Conservation (phyloP, 2,888 invertebrate genomes). For the Digitonthophagus gazella region DNA sequence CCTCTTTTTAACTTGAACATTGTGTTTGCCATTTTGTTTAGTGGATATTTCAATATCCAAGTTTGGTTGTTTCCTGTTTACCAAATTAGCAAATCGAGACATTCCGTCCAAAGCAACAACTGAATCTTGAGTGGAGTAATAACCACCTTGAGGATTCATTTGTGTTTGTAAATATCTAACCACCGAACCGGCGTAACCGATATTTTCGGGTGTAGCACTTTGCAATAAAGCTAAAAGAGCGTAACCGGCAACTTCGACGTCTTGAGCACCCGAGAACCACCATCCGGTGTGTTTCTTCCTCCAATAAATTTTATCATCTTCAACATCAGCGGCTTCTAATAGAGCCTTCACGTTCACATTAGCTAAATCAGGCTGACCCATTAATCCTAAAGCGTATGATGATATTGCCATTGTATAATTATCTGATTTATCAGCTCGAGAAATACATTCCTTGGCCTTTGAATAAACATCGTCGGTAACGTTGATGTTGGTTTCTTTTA, state of each 20-base stretch:
- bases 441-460: slow-evolving; percentile 61
- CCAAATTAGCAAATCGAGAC: slow-evolving; percentile 55
- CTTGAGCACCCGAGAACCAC: slow-evolving; percentile 54
- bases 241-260: slow-evolving; percentile 69
- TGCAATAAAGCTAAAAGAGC: slow-evolving; percentile 60
- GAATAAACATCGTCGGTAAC: slow-evolving; percentile 54
- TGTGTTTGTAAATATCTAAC: slow-evolving; percentile 72
- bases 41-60: slow-evolving; percentile 50
- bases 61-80: slow-evolving; percentile 50
- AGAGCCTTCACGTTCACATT: slow-evolving; percentile 49
- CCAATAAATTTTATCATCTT: slow-evolving; percentile 41
- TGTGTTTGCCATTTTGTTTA: slow-evolving; percentile 48
- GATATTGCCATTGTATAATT: slow-evolving; percentile 56
- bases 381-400: slow-evolving; percentile 55
- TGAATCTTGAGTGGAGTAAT: slow-evolving; percentile 72
- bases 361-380: slow-evolving; percentile 51
- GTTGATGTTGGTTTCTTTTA: slow-evolving; percentile 59
- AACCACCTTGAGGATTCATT: slow-evolving; percentile 67
- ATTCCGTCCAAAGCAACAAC: slow-evolving; percentile 61
- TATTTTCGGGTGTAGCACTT: slow-evolving; percentile 53
- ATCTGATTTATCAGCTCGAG: slow-evolving; percentile 48
- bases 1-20: slow-evolving; percentile 50
- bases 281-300: background rate
- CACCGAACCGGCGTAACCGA: slow-evolving; percentile 59
- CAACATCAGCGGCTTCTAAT: slow-evolving; percentile 48